Conservation (phyloP, 2,113 vertebrate genomes). For the Bubo bubo region DNA sequence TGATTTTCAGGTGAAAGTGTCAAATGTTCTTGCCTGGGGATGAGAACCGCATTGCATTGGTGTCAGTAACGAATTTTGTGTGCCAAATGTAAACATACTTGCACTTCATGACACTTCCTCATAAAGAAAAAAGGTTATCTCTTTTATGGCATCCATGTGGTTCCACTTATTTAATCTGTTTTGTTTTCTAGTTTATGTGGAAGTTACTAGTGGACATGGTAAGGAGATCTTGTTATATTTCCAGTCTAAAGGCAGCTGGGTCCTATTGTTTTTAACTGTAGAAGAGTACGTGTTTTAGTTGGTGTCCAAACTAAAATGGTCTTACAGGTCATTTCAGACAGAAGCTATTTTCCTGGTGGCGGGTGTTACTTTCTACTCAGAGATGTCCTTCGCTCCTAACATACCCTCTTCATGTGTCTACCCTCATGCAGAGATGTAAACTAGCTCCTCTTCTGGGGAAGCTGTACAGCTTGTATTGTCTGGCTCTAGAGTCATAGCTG, state of each 20-base stretch:
- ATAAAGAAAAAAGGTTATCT: not conserved
- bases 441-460: not conserved
- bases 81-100: not conserved
- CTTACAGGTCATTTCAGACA: not conserved
- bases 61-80: not conserved
- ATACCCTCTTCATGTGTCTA: not conserved
- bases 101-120: not conserved
- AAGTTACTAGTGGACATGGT: constrained; percentile 84
- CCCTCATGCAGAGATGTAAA: not conserved
- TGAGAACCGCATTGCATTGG: not conserved
- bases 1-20: not conserved
- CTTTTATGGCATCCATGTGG: not conserved
- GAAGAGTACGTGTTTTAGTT: not conserved
- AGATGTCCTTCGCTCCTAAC: not conserved
- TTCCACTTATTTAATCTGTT: not conserved
- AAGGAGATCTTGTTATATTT: constrained; percentile 50
- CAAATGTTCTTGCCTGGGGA: not conserved
- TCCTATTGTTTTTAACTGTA: not conserved
- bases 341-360: not conserved
- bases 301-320: not conserved
- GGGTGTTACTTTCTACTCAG: not conserved
- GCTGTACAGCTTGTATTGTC: not conserved
- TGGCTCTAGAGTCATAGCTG: not conserved
- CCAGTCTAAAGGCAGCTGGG: not conserved
- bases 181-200: constrained; percentile 77